phyloP scores from a whole-genome alignment of 2,888 invertebrate species.

The Calephelis perditalis region DNA sequence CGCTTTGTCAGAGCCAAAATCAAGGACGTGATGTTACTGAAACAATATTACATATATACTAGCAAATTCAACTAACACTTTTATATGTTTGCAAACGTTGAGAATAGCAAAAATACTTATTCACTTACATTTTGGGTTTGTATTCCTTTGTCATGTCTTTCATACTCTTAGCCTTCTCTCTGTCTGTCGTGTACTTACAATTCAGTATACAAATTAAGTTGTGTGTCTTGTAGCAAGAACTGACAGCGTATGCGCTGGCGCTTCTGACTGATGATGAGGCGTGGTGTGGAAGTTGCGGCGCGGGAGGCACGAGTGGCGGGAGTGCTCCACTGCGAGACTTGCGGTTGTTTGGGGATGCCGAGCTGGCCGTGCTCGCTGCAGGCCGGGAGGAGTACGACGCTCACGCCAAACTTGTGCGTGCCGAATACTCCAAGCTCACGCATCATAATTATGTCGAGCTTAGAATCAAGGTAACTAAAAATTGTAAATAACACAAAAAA shows the following conservation, averaged over 20 bases:
- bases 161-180: too few relatives aligned
- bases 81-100: too few relatives aligned
- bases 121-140: too few relatives aligned
- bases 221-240: conserved; percentile 48
- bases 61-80: too few relatives aligned
- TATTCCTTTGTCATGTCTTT: too few relatives aligned
- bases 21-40: too few relatives aligned
- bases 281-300: conserved; percentile 43
- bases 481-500: neutral
- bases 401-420: conserved; percentile 59
- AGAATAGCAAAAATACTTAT: too few relatives aligned
- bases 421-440: conserved; percentile 54
- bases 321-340: conserved; percentile 44
- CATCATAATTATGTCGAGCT: conserved; percentile 52
- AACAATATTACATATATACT: too few relatives aligned
- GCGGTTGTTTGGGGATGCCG: conserved; percentile 63
- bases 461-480: conserved; percentile 47
- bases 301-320: conserved; percentile 31
- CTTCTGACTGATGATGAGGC: conserved; percentile 64
- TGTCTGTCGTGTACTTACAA: too few relatives aligned
- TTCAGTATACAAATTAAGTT: neutral
- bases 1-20: too few relatives aligned
- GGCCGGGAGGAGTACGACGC: conserved; percentile 54
- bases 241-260: conserved; percentile 60
- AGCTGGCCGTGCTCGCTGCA: conserved; percentile 62